These are phyloP conservation scores for Tachina lurida DNA, from an alignment of 2,888 invertebrate species.

Conservation along the genomic window DNA sequence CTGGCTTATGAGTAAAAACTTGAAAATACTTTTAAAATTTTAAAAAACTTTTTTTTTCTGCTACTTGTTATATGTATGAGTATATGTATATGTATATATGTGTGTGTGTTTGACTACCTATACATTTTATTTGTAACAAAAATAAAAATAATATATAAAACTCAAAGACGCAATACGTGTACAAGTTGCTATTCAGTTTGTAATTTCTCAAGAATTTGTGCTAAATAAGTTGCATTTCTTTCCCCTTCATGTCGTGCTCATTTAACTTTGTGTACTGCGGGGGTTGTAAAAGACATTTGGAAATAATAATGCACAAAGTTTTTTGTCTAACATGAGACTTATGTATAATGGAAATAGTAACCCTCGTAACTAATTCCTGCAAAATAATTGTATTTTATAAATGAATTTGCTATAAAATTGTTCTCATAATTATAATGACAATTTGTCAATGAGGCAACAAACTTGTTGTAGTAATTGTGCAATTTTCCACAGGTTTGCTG, in stretches of 20 bases:
- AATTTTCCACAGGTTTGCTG: neutral
- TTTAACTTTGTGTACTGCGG: constrained; percentile 30
- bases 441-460: constrained; percentile 47
- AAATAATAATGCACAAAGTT: neutral
- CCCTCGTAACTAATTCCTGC: neutral
- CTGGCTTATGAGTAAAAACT: neutral
- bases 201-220: constrained; percentile 27
- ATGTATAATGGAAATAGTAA: neutral
- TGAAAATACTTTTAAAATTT: neutral
- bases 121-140: neutral
- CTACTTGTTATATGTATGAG: neutral
- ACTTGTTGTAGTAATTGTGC: constrained; percentile 17
- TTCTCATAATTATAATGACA: constrained; percentile 57
- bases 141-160: neutral
- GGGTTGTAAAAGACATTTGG: neutral
- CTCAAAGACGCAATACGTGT: constrained; percentile 43
- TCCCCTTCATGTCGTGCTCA: constrained; percentile 10
- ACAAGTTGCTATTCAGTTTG: constrained; percentile 60
- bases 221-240: constrained; percentile 33
- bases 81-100: neutral
- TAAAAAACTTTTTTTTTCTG: neutral
- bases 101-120: neutral
- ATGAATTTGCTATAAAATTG: neutral
- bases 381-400: constrained; percentile 48
- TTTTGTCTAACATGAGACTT: neutral